phyloP scores from a whole-genome alignment of 1,140 invertebrate species.

The Ditylenchus dipsaci region DNA sequence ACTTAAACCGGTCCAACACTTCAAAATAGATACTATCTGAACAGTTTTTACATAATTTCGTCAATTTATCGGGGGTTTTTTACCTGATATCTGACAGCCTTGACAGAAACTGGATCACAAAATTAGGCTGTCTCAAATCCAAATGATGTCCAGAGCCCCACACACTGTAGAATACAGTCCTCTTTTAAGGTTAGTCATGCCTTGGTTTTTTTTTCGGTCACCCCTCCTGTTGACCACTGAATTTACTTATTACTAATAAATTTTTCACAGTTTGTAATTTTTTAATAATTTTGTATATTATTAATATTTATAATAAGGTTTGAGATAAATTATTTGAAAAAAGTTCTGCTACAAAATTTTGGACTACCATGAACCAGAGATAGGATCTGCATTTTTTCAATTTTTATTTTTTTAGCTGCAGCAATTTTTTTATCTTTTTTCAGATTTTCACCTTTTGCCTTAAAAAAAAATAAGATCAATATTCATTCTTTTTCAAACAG shows the following conservation, averaged over 20 bases:
- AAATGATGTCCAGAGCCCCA: slow-evolving; percentile 66
- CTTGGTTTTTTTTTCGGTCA: neutral
- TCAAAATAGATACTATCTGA: neutral
- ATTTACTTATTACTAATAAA: slow-evolving; percentile 74
- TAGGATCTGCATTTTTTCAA: neutral
- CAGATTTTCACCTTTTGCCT: too few species aligned
- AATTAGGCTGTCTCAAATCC: slow-evolving; percentile 47
- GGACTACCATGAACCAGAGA: too few species aligned
- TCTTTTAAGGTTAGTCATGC: slow-evolving; percentile 12
- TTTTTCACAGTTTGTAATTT: neutral
- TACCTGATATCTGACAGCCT: slow-evolving; percentile 29
- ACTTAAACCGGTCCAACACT: slow-evolving; percentile 7
- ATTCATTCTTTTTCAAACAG: too few species aligned
- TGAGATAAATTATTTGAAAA: too few species aligned
- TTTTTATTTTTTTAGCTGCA: too few species aligned
- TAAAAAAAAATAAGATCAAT: too few species aligned
- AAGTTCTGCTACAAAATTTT: too few species aligned
- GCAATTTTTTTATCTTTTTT: too few species aligned
- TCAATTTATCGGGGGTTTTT: neutral
- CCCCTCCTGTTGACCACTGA: slow-evolving; percentile 67
- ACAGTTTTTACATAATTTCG: neutral
- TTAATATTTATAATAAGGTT: too few species aligned
- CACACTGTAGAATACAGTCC: slow-evolving; percentile 65
- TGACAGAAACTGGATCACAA: slow-evolving; percentile 43
- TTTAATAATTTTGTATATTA: too few species aligned